phyloP scores from a whole-genome alignment of 2,888 invertebrate genomes.

The Folsomia manolachei region DNA sequence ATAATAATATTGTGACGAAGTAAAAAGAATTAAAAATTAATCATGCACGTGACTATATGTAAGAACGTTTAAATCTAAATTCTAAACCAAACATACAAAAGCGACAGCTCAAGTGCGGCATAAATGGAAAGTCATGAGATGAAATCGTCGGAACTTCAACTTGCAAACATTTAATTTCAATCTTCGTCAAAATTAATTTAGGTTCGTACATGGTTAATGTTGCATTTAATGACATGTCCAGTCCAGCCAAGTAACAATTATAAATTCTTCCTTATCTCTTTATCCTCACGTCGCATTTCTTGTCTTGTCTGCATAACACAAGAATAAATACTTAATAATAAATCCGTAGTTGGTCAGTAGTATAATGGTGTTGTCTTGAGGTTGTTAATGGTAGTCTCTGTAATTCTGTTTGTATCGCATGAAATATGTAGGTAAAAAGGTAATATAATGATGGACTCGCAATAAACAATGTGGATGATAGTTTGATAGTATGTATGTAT shows the following conservation, averaged over 20 bases:
- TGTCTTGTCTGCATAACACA: not conserved
- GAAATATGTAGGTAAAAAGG: no score
- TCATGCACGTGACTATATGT: no score
- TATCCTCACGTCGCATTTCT: not conserved
- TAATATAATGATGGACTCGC: no score
- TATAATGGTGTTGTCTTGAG: not conserved
- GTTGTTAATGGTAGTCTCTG: not conserved
- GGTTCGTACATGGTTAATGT: not conserved
- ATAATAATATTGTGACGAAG: no score
- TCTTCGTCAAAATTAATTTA: not conserved
- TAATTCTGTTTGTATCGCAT: no score
- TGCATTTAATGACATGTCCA: not conserved
- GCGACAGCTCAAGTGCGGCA: not conserved
- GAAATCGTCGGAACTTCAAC: not conserved
- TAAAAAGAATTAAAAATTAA: not conserved
- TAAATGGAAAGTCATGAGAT: not conserved
- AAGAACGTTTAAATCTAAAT: not conserved
- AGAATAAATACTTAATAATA: not conserved
- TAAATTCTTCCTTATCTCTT: not conserved
- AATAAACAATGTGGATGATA: not conserved
- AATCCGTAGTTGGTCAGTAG: not conserved
- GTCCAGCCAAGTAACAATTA: conserved; percentile 8
- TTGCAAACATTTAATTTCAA: not conserved
- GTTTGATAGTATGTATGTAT: no score
- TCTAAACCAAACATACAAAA: not conserved